Conservation (phyloP, 1,140 invertebrate genomes). For the Papilio aristodemus region DNA sequence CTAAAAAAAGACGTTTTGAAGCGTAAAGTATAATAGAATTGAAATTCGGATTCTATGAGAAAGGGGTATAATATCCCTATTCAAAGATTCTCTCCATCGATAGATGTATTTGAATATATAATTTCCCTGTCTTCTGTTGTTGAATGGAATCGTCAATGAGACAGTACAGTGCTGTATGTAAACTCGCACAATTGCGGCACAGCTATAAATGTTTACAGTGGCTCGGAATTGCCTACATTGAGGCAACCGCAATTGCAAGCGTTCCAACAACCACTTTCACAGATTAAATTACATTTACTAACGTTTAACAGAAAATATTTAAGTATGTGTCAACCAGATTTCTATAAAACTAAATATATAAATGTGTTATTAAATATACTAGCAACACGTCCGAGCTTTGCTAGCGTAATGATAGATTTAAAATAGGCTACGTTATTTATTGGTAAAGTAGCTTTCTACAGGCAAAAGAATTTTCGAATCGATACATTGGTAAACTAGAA, state of each 20-base stretch:
- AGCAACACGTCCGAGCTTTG: too few relatives aligned
- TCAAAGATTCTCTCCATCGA: not conserved
- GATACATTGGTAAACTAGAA: too few relatives aligned
- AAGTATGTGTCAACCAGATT: not conserved
- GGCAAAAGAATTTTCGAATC: too few relatives aligned
- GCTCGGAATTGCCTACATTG: slow-evolving; percentile 24
- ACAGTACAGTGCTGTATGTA: slow-evolving; percentile 3
- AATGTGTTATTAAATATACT: too few relatives aligned
- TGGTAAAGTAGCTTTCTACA: too few relatives aligned
- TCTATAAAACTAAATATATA: not conserved
- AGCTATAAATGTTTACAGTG: slow-evolving; percentile 10
- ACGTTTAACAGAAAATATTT: slow-evolving; percentile 2
- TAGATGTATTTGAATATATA: not conserved
- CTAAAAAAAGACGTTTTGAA: too few relatives aligned
- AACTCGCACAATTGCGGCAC: slow-evolving; percentile 5
- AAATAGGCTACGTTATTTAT: too few relatives aligned
- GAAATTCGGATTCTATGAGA: too few relatives aligned
- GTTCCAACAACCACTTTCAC: slow-evolving; percentile 24
- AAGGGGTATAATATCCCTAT: too few relatives aligned
- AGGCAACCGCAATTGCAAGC: slow-evolving; percentile 13
- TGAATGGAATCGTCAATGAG: not conserved
- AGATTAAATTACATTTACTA: slow-evolving; percentile 28
- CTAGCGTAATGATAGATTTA: too few relatives aligned
- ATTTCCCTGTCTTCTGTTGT: not conserved
- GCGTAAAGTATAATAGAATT: too few relatives aligned